These are phyloP conservation scores for Drosophila teissieri DNA, from an alignment of 1,140 invertebrate species.

Conservation along the genomic window DNA sequence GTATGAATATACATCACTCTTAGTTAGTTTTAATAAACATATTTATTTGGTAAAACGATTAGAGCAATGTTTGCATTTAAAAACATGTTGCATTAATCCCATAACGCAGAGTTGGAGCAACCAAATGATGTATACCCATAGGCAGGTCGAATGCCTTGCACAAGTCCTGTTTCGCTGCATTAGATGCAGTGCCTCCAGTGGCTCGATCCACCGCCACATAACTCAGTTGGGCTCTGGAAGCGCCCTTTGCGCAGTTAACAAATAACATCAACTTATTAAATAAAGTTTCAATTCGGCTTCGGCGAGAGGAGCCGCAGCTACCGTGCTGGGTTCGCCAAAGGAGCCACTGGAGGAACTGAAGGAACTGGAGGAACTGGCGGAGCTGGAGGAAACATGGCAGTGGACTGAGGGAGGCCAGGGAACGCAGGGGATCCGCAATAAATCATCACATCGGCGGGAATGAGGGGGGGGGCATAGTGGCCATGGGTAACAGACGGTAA, in stretches of 20 bases:
- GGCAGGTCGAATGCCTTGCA: neutral
- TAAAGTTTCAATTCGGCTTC: conserved; percentile 76
- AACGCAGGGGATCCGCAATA: conserved; percentile 53
- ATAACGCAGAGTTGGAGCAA: too few species aligned
- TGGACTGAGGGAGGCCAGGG: neutral
- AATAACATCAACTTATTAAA: conserved; percentile 84
- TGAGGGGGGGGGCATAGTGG: neutral
- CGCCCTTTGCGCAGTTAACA: conserved; percentile 76
- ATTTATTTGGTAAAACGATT: neutral
- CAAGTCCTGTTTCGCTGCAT: conserved; percentile 19
- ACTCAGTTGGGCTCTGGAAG: conserved; percentile 48
- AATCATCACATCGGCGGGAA: conserved; percentile 77
- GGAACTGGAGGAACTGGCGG: too few species aligned
- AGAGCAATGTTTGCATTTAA: too few species aligned
- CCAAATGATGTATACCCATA: neutral
- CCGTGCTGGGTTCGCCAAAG: conserved; percentile 61
- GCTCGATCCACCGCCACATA: conserved; percentile 37
- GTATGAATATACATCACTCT: too few species aligned
- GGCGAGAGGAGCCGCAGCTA: conserved; percentile 56
- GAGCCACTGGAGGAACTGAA: neutral
- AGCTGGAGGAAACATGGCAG: neutral
- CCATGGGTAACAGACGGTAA: conserved; percentile 57
- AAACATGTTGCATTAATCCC: neutral
- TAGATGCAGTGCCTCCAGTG: conserved; percentile 35
- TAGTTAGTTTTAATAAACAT: too few species aligned